Evolutionary conservation across 2,113 vertebrate species (phyloP), one percentile per base, ranked within the genome.

Genomic region (Tachuris rubrigastra): DNA sequence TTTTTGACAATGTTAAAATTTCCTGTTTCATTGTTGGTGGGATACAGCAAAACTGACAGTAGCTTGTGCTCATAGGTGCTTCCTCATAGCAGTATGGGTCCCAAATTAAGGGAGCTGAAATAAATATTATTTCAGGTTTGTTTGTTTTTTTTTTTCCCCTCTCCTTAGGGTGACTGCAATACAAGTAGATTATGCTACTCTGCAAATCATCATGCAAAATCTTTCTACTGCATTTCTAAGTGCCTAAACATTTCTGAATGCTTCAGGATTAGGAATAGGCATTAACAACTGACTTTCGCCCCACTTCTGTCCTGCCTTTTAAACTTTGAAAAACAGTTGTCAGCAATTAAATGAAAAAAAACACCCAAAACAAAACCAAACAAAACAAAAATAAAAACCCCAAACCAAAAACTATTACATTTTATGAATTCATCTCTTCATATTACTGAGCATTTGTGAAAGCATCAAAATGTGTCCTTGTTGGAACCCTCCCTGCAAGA

Each of bases 401-500:
- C 33, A 28, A 59, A 42, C 4, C 11, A 14, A 6, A 30, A 87
- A 76, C 16, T 27, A 89, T 63, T 81, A 50, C 44, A 80, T 71
- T 96, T 97, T 87, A 89, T 79, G 63, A 95, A 95, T 94, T 77
- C 63, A 56, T 92, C 68, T 97, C 96, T 92, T 66, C 35, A 78
- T 44, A 92, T 87, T 93, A 95, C 77, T 60, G 80, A 97, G 86
- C 71, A 84, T 96, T 96, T 93, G 87, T 77, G 91, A 97, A 97
- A 95, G 89, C 9, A 19, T 93, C 75, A 96, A 95, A 97, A 95
- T 52, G 33, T 89, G 94, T 95, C 97, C 97, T 97, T 97, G 95
- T 87, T 90, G 94, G 94, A 97, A 96, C 93, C 87, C 97, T 97
- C 89, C 91, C 96, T 95, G 95, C 80, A 96, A 98, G 97, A 97